A percentile compares a stretch with the other conserved stretches of the same genome.
Conservation (phyloP, 2,113 vertebrate genomes). For the Porphyrio hochstetteri region DNA sequence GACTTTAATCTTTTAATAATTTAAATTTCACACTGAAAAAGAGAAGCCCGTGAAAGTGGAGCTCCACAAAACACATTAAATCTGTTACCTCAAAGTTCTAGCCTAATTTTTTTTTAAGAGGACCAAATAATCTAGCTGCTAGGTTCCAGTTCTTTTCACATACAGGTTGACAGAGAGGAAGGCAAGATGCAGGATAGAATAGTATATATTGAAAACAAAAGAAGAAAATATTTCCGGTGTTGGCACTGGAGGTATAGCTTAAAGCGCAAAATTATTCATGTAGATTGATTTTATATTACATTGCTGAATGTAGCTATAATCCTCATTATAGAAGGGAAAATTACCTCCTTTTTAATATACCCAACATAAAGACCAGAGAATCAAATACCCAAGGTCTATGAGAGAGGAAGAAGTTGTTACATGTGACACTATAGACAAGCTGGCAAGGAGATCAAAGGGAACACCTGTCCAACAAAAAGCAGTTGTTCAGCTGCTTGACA, state of each 20-base stretch:
- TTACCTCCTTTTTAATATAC: background rate
- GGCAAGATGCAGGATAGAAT: background rate
- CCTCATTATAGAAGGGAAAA: background rate
- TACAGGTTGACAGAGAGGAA: background rate
- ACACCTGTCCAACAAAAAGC: fast-evolving
- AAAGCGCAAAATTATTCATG: background rate
- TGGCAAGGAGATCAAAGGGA: background rate
- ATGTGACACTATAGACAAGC: fast-evolving
- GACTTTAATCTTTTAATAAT: background rate
- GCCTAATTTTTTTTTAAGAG: background rate
- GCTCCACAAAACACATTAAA: background rate
- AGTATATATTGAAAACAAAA: background rate
- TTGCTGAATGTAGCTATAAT: background rate
- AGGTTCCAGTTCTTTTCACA: background rate
- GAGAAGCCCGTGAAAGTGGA: background rate
- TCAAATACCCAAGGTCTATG: background rate
- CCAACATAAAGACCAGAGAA: background rate
- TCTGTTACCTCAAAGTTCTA: background rate
- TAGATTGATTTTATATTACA: background rate
- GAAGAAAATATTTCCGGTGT: background rate
- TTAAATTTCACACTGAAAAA: background rate
- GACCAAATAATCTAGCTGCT: background rate
- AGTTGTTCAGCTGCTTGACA: background rate
- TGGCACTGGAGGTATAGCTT: background rate
- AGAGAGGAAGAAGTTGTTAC: background rate